Evolutionary conservation across 2,888 invertebrate species (phyloP), one percentile per base, ranked within the genome.

Genomic region (Nowickia ferox): DNA sequence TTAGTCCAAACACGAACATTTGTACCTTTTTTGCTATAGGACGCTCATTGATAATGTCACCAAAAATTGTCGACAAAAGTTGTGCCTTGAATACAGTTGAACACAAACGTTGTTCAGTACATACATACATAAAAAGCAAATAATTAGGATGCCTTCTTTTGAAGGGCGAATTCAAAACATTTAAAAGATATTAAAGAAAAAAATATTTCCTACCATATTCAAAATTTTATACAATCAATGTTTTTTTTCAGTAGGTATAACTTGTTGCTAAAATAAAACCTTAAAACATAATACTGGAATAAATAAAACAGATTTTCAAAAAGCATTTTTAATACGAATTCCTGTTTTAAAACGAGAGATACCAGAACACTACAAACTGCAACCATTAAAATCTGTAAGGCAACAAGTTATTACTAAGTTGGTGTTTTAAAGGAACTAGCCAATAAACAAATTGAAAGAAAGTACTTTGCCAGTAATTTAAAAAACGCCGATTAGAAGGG

Each of bases 221-320:
- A 44, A 63, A 42, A 30, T 22, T 57, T 40, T 0, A n/a, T 57
- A 71, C 40, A 71, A 13, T 1, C 3, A 38, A 61, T 42, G 17
- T 44, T 72, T 11, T 51, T n/a, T 51, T 57, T 63, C 65, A 78
- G 11, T 17, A 61, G 61, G 78, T 19, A 68, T 59, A 69, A 81
- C 77, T 85, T 78, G 72, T 82, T 82, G 85, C 72, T 77, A 55
- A 76, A 75, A 61, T 61, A 74, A 48, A 13, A 51, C 51, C 22
- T 59, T 59, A n/a, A 75, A 63, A 30, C 42, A 22, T 55, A 63
- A 84, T 57, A 71, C 46, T 48, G 46, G 63, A 75, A n/a, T 63
- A 69, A 72, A 74, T 13, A 76, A 22, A 63, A n/a, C 57, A 46
- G 53, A 59, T 68, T 53, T 72, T 40, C 40, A 40, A 78, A 30